Percentiles rank a stretch among this genome's conserved stretches.
Conservation (phyloP, 2,888 invertebrate species). For the Thymelicus lineola region DNA sequence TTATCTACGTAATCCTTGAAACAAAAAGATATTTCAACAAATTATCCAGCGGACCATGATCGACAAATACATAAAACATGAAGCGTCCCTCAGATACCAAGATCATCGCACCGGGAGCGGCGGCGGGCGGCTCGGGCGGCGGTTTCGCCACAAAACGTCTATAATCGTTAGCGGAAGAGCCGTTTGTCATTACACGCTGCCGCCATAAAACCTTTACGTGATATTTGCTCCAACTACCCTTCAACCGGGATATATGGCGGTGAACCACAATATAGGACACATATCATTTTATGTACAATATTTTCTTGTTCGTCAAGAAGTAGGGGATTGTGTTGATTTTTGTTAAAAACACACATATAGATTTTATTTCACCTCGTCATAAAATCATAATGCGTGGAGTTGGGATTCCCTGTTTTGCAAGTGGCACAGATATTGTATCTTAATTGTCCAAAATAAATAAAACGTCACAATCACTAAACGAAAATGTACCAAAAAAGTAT, state of each 20-base stretch:
- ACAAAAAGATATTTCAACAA: conserved; percentile 9
- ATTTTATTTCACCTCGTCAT: too few relatives aligned
- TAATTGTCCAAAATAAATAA: too few relatives aligned
- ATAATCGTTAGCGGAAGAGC: conserved; percentile 33
- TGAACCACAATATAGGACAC: conserved; percentile 6
- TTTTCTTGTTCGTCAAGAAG: background rate
- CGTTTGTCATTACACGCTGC: conserved; percentile 32
- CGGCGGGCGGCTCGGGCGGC: background rate
- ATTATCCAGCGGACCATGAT: background rate
- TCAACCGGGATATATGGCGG: conserved; percentile 17
- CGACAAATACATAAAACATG: conserved; percentile 27
- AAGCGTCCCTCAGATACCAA: conserved; percentile 12
- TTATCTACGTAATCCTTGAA: background rate
- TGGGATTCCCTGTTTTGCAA: too few relatives aligned
- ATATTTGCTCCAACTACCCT: conserved; percentile 27
- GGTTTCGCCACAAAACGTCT: conserved; percentile 28
- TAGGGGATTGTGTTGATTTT: too few relatives aligned
- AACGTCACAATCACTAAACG: too few relatives aligned
- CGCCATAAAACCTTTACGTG: conserved; percentile 34
- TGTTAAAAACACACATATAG: too few relatives aligned
- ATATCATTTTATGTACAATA: conserved; percentile 11
- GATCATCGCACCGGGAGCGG: conserved; percentile 16
- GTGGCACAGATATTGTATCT: too few relatives aligned
- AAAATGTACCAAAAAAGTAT: too few relatives aligned
- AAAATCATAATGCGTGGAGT: too few relatives aligned